These are phyloP conservation scores for Drosophila pandora DNA, from an alignment of 1,140 invertebrate genomes.

Conservation along the genomic window DNA sequence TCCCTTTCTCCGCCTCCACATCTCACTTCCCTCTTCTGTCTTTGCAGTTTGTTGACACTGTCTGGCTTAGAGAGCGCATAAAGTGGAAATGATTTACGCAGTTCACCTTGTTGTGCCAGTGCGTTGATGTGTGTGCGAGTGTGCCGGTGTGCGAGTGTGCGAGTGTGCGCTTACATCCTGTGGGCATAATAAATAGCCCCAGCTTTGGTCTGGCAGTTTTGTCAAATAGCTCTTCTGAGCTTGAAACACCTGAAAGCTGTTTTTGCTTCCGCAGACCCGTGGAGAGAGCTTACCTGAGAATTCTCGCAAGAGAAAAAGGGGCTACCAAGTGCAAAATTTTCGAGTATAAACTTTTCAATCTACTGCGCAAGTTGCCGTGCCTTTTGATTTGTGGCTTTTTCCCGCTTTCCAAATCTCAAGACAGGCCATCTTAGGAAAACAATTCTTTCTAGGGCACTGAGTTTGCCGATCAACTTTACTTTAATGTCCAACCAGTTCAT, in stretches of 20 bases:
- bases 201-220: conserved; percentile 73
- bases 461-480: background rate
- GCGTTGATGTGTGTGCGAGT: conserved; percentile 2
- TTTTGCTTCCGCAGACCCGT: conserved; percentile 21
- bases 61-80: conserved; percentile 77
- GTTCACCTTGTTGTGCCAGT: conserved; percentile 45
- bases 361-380: conserved; percentile 38
- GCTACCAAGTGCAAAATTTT: conserved; percentile 4
- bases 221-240: conserved; percentile 68
- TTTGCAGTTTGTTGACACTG: conserved; percentile 79
- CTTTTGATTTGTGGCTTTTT: conserved; percentile 24
- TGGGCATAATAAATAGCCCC: conserved; percentile 74
- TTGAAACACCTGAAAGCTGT: conserved; percentile 69
- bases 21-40: conserved; percentile 13
- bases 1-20: conserved; percentile 5
- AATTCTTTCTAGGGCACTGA: too few species aligned
- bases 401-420: background rate
- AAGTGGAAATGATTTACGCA: conserved; percentile 80
- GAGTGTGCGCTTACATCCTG: conserved; percentile 39
- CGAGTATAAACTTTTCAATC: conserved; percentile 69
- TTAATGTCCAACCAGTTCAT: background rate
- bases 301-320: conserved; percentile 1
- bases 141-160: conserved; percentile 19
- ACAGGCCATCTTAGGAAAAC: background rate
- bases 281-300: conserved; percentile 29